Evolutionary conservation across 2,888 invertebrate genomes (phyloP), one percentile per base, ranked within the genome.

Genomic region (Calliphora vomitoria): DNA sequence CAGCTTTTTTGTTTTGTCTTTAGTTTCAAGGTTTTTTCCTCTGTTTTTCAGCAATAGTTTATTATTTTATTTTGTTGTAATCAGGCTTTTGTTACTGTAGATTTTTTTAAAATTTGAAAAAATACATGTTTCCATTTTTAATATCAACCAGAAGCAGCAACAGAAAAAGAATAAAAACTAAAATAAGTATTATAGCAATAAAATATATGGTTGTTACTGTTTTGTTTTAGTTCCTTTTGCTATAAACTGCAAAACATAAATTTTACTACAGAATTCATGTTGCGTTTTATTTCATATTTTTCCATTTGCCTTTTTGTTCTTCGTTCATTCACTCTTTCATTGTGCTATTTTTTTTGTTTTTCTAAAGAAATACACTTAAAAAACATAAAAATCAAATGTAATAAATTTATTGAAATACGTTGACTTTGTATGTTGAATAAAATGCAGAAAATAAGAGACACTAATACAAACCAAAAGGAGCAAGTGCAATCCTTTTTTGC

Each of bases 41-140:
- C 13, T 11, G 4, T 60, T 60, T 35, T 31, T 15, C n/a, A 35
- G 8, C 25, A 35, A n/a, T 60, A 60, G 4, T 15, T 60, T n/a
- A 25, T 25, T 25, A 25, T 15, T 15, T 60, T 60, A 3, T 53
- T 8, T 53, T 53, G 10, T 10, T 60, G 60, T 60, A 15, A 31
- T 31, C 60, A 35, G 31, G 60, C 31, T n/a, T 31, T 60, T 60
- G 35, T 31, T 35, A 31, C 15, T n/a, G 18, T n/a, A 53, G 8
- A 1, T 20, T 18, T 55, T 20, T 60, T 60, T 60, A 35, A 31
- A 60, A 60, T 60, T 60, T 60, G 5, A 60, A 60, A 60, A 35
- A 60, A 35, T 60, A 0, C 60, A 60, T 60, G 60, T 60, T 60
- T 60, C 60, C 1, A 35, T 35, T 60, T 60, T 60, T 60, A 60